phyloP scores from a whole-genome alignment of 2,888 invertebrate genomes.

The Epinotia nisella region DNA sequence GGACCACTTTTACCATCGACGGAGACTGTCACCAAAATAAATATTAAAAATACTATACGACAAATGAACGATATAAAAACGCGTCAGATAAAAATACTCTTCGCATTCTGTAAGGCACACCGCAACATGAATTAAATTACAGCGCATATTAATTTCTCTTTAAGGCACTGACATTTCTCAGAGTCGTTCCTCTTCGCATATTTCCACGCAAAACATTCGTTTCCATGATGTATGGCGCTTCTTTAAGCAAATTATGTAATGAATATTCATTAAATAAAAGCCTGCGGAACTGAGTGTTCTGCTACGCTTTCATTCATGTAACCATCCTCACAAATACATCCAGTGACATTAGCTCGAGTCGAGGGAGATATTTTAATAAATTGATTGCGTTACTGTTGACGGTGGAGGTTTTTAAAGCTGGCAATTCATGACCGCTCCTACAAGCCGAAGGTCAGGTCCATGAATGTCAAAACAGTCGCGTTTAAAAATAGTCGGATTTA shows the following conservation, averaged over 20 bases:
- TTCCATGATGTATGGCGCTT: slow-evolving; percentile 72
- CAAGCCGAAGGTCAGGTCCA: too few species aligned
- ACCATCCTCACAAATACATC: slow-evolving; percentile 28
- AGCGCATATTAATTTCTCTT: slow-evolving; percentile 60
- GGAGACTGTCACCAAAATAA: not conserved
- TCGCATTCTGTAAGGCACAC: slow-evolving; percentile 31
- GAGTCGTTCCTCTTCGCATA: slow-evolving; percentile 51
- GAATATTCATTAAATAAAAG: slow-evolving; percentile 74
- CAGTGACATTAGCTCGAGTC: slow-evolving; percentile 13
- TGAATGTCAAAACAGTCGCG: too few species aligned
- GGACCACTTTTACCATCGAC: too few species aligned
- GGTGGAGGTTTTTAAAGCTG: not conserved
- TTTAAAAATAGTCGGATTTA: too few species aligned
- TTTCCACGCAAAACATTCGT: slow-evolving; percentile 61
- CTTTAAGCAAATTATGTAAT: slow-evolving; percentile 74
- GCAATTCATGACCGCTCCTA: too few species aligned
- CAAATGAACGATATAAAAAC: slow-evolving; percentile 17
- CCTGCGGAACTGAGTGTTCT: slow-evolving; percentile 62
- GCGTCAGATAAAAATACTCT: slow-evolving; percentile 34
- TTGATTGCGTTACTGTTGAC: slow-evolving; percentile 2
- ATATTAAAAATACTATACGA: not conserved
- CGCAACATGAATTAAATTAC: slow-evolving; percentile 43
- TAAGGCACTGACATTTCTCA: slow-evolving; percentile 53
- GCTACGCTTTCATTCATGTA: slow-evolving; percentile 53
- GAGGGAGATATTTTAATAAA: slow-evolving; percentile 7